phyloP scores from a whole-genome alignment of 2,888 invertebrate genomes.

The Mythimna vitellina region DNA sequence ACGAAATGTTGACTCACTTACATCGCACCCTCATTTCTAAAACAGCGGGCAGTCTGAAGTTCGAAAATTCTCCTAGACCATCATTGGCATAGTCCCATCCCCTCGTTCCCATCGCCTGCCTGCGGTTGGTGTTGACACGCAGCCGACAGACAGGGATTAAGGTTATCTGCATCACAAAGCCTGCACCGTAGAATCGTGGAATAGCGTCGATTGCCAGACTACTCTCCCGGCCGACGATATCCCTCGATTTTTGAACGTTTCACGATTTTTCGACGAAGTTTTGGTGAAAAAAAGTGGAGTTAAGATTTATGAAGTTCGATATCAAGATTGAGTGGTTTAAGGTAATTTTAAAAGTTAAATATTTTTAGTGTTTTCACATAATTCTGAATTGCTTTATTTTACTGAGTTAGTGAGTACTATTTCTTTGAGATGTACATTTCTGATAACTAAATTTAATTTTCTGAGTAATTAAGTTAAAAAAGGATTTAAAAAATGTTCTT shows the following conservation, averaged over 20 bases:
- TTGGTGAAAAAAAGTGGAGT: background rate
- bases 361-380: background rate
- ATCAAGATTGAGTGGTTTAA: background rate
- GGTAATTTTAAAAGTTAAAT: background rate
- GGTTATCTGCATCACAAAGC: constrained; percentile 90
- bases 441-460: background rate
- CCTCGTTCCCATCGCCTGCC: constrained; percentile 40
- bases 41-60: background rate
- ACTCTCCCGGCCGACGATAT: constrained; percentile 42
- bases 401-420: background rate
- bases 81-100: constrained; percentile 65
- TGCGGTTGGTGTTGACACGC: constrained; percentile 86
- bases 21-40: background rate
- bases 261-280: constrained; percentile 20
- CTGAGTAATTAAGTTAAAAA: background rate
- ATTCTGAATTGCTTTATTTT: background rate
- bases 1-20: background rate
- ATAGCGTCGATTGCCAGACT: constrained; percentile 65
- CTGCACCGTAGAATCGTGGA: constrained; percentile 69
- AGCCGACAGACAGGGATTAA: constrained; percentile 88
- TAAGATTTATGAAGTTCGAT: background rate
- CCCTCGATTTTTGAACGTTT: constrained; percentile 34
- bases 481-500: too few species aligned
- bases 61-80: background rate
- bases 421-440: too few species aligned